Percentiles rank a stretch among this genome's conserved stretches.
phyloP scores from a whole-genome alignment of 2,888 invertebrate species.

The Tribolium freemani region DNA sequence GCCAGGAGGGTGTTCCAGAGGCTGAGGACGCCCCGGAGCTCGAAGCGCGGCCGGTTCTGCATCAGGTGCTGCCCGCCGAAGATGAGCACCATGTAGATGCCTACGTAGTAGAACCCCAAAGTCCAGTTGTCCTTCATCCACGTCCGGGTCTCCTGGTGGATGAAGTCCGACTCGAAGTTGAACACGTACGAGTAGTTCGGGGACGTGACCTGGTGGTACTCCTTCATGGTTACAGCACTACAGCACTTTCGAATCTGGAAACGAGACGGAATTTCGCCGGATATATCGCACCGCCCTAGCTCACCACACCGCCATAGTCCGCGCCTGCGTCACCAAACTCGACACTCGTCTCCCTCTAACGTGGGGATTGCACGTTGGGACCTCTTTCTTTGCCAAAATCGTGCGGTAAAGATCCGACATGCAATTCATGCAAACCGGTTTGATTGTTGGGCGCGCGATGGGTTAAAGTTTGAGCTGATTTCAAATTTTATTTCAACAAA shows the following conservation, averaged over 20 bases:
- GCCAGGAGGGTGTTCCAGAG: conserved; percentile 95
- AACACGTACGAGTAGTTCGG: conserved; percentile 96
- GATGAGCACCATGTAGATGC: conserved; percentile 93
- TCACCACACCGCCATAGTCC: conserved; percentile 38
- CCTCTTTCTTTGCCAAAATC: conserved; percentile 17
- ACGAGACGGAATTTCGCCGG: conserved; percentile 32
- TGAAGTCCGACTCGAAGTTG: conserved; percentile 95
- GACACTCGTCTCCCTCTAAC: background rate
- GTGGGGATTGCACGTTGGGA: background rate
- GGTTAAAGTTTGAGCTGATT: background rate
- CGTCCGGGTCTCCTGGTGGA: conserved; percentile 87
- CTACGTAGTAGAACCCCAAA: conserved; percentile 87
- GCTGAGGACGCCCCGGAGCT: conserved; percentile 87
- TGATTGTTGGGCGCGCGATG: background rate
- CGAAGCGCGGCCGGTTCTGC: conserved; percentile 92
- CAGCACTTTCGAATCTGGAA: conserved; percentile 35
- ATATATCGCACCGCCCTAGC: conserved; percentile 46
- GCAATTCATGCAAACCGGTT: no score
- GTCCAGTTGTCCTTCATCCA: conserved; percentile 99
- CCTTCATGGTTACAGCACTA: conserved; percentile 55
- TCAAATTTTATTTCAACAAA: background rate
- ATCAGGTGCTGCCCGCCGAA: conserved; percentile 95
- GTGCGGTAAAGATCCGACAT: conserved; percentile 21
- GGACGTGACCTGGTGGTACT: conserved; percentile 75
- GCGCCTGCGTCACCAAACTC: conserved; percentile 44